Evolutionary conservation across 2,113 vertebrate genomes (phyloP).

Genomic region (Lipotes vexillifer): DNA sequence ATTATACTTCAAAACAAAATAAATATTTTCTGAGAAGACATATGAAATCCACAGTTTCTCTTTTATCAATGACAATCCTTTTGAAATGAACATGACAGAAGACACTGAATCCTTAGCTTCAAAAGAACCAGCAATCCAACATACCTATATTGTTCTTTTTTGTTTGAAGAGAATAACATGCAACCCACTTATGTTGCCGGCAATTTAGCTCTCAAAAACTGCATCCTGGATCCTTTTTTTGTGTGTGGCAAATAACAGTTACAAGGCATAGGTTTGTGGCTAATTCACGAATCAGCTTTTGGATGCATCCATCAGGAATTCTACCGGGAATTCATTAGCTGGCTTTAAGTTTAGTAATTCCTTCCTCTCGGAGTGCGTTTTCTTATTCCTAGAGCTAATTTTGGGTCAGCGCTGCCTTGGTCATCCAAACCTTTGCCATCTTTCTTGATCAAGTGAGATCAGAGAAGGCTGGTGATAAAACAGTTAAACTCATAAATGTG

Average conservation of each 20-base stretch:
- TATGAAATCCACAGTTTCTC: background rate
- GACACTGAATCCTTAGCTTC: background rate
- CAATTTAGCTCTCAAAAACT: background rate
- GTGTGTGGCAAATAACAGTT: background rate
- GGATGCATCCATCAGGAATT: background rate
- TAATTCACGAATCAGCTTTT: background rate
- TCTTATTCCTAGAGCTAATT: background rate
- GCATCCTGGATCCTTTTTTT: background rate
- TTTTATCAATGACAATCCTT: background rate
- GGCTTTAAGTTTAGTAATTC: background rate
- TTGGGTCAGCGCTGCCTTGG: background rate
- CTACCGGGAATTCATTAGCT: background rate
- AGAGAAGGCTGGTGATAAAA: background rate
- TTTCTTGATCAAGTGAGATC: background rate
- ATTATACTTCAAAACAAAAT: constrained; percentile 33
- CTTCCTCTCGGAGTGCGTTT: background rate
- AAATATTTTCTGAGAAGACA: background rate
- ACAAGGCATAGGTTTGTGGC: background rate
- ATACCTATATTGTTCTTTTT: background rate
- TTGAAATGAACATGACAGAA: background rate
- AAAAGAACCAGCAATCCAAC: background rate
- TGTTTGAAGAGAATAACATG: background rate
- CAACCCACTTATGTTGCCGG: background rate
- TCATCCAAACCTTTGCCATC: background rate
- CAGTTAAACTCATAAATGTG: background rate